Conservation (phyloP, 2,113 vertebrate genomes). For the Rhinopomastus cyanomelas region DNA sequence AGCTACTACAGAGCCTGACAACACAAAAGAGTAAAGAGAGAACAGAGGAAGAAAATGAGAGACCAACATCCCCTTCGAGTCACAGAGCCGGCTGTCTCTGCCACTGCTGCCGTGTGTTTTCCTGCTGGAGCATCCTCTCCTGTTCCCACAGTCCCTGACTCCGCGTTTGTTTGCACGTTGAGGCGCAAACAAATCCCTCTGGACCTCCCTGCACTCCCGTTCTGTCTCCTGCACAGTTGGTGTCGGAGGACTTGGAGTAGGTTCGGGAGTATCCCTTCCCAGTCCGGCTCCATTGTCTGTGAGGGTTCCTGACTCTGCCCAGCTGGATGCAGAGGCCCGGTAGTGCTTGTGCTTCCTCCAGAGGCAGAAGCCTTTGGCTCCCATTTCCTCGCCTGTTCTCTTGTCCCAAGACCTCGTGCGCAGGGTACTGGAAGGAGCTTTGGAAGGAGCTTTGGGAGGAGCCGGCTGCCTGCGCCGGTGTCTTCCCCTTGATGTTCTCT, state of each 20-base stretch:
- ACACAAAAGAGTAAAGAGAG: background rate
- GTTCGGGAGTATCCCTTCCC: background rate
- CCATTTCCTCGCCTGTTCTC: background rate
- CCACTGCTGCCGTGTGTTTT: background rate
- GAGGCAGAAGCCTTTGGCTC: background rate
- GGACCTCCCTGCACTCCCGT: background rate
- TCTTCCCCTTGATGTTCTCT: background rate
- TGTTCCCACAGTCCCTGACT: background rate
- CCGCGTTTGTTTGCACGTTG: background rate
- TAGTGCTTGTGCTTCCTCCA: background rate
- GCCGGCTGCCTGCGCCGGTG: background rate
- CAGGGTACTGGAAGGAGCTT: too few species aligned
- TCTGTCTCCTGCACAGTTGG: background rate
- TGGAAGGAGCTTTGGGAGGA: background rate
- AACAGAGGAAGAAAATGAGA: background rate
- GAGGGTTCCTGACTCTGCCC: background rate
- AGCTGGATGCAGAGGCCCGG: background rate
- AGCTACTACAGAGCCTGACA: background rate
- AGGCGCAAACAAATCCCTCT: background rate
- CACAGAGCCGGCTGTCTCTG: background rate
- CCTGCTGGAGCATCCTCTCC: background rate
- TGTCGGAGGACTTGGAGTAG: background rate
- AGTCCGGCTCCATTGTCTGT: background rate
- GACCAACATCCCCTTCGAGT: background rate
- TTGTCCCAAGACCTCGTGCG: background rate